Percentiles rank a stretch among this genome's conserved stretches.
Conservation (phyloP, 2,888 invertebrate species). For the Orthosia gothica region DNA sequence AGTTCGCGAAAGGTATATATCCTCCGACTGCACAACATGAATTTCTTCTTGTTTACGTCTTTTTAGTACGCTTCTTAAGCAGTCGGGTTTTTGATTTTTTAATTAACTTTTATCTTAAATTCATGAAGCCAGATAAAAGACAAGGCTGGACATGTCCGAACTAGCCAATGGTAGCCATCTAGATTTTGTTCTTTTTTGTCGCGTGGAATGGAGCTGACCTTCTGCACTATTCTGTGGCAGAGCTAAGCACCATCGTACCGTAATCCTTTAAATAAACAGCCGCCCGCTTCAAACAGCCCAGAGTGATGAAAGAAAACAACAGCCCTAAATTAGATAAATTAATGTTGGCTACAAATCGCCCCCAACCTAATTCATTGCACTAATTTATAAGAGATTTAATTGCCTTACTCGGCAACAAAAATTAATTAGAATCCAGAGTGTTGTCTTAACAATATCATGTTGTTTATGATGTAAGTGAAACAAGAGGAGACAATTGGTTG, state of each 20-base stretch:
- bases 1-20: too few species aligned
- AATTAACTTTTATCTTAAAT: too few species aligned
- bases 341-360: conserved; percentile 49
- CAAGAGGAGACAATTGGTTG: conserved; percentile 29
- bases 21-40: too few species aligned
- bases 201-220: background rate
- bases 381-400: conserved; percentile 58
- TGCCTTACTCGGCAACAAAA: conserved; percentile 33
- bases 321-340: conserved; percentile 58
- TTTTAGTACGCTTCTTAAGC: too few species aligned
- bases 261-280: conserved; percentile 61
- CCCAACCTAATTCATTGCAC: conserved; percentile 38
- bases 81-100: too few species aligned
- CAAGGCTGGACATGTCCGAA: too few species aligned
- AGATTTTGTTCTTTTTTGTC: background rate
- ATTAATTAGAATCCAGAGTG: conserved; percentile 51
- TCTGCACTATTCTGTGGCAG: conserved; percentile 16
- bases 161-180: too few species aligned
- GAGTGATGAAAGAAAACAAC: conserved; percentile 58
- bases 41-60: too few species aligned
- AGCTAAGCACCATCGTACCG: conserved; percentile 41
- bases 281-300: conserved; percentile 30
- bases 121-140: too few species aligned
- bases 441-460: conserved; percentile 27
- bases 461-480: conserved; percentile 19